These are phyloP conservation scores for Somateria mollissima DNA, from an alignment of 2,797 vertebrate genomes.

Conservation along the genomic window DNA sequence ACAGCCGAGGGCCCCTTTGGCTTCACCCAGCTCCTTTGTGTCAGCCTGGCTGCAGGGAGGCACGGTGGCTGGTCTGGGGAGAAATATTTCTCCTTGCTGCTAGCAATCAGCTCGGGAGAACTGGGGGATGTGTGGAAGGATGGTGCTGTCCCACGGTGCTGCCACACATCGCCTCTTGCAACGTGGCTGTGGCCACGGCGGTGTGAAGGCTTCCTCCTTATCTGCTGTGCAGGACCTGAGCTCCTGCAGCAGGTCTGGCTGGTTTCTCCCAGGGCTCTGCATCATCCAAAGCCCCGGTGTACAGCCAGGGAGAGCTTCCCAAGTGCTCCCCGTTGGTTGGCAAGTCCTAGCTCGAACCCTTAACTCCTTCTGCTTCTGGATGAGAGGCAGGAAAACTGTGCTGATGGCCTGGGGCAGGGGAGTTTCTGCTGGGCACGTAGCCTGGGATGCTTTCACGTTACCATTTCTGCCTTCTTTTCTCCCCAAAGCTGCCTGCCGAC, in stretches of 20 bases:
- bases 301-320: background rate
- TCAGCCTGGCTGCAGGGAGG: background rate
- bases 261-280: background rate
- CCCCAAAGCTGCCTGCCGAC: background rate
- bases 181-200: rapidly evolving
- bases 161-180: background rate
- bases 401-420: background rate
- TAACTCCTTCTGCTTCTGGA: background rate
- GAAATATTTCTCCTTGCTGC: background rate
- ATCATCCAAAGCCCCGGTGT: background rate
- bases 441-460: background rate
- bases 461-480: background rate
- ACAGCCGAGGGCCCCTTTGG: rapidly evolving
- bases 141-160: background rate
- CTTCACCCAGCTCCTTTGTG: background rate
- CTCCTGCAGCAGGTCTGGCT: background rate
- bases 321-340: background rate
- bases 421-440: background rate
- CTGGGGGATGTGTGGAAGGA: background rate
- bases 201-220: background rate
- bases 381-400: background rate
- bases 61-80: background rate
- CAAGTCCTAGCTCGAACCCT: background rate
- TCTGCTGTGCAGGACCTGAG: background rate
- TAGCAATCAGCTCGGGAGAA: background rate